Percentiles rank a stretch among this genome's conserved stretches.
Conservation (phyloP, 2,113 vertebrate species). For the Urocolius indicus region DNA sequence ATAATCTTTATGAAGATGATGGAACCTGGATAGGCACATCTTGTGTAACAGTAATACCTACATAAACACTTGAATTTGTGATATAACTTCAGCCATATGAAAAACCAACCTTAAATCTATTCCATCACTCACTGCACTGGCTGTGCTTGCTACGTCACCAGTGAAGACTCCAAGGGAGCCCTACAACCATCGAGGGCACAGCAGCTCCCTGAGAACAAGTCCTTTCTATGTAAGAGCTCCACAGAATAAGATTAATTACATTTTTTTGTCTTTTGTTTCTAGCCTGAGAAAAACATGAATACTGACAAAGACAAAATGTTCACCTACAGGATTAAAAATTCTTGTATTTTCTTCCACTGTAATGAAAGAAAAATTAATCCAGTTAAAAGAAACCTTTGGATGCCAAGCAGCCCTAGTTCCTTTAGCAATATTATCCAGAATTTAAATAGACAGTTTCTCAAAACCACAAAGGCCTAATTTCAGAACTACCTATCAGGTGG, state of each 20-base stretch:
- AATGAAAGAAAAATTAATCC: background rate
- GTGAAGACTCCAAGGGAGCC: background rate
- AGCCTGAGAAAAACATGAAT: background rate
- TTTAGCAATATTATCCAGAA: background rate
- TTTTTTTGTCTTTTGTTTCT: background rate
- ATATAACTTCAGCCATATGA: background rate
- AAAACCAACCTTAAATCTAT: accelerated
- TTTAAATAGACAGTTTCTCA: conserved; percentile 7
- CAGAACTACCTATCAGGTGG: background rate
- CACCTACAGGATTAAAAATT: background rate
- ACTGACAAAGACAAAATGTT: background rate
- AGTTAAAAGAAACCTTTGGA: background rate
- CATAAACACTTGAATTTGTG: background rate
- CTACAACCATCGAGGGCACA: background rate
- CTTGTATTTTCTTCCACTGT: background rate
- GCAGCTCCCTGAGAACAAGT: background rate
- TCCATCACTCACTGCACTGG: accelerated
- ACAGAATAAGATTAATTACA: background rate
- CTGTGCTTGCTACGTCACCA: background rate
- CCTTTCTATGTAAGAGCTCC: background rate
- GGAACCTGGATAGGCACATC: background rate
- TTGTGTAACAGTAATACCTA: background rate
- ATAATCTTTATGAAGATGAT: background rate
- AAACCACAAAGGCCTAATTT: conserved; percentile 52
- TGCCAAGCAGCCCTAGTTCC: background rate